Percentiles rank a stretch among this genome's conserved stretches.
Evolutionary conservation across 1,140 invertebrate species (phyloP).

Genomic region (Cotesia vestalis): DNA sequence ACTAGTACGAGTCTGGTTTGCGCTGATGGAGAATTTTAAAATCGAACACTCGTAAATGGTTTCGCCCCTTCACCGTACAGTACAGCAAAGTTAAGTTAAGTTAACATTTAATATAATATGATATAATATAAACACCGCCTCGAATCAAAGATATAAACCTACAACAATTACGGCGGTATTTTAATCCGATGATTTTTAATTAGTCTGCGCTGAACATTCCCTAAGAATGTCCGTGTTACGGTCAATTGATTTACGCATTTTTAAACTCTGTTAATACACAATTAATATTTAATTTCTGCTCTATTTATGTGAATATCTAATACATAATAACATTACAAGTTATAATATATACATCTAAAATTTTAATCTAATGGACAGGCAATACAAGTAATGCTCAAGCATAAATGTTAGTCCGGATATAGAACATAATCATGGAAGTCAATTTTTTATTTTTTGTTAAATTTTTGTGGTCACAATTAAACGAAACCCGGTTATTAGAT

Average conservation of each 20-base stretch:
- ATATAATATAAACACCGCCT: too few species aligned
- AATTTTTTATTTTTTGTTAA: not conserved
- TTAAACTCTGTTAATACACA: not conserved
- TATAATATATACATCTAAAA: too few species aligned
- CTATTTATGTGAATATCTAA: too few species aligned
- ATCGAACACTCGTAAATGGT: slow-evolving; percentile 23
- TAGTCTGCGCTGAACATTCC: slow-evolving; percentile 9
- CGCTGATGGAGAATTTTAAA: slow-evolving; percentile 20
- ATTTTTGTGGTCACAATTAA: not conserved
- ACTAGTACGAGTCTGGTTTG: too few species aligned
- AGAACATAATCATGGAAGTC: too few species aligned
- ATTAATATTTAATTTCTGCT: too few species aligned
- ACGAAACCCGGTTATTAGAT: slow-evolving; percentile 4
- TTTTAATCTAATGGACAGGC: too few species aligned
- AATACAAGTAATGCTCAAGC: too few species aligned
- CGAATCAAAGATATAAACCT: not conserved
- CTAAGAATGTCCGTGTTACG: slow-evolving; percentile 13
- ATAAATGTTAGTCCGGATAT: too few species aligned
- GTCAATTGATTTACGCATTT: slow-evolving; percentile 1
- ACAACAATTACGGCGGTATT: slow-evolving; percentile 12
- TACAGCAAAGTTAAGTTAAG: not conserved
- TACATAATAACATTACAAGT: too few species aligned
- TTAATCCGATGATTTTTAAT: slow-evolving; percentile 28
- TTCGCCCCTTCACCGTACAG: slow-evolving; percentile 8
- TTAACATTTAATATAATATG: too few species aligned